These are phyloP conservation scores for Halichondria panicea DNA, from an alignment of 37 sponge, comb jelly and placozoan genomes.

Conservation along the genomic window DNA sequence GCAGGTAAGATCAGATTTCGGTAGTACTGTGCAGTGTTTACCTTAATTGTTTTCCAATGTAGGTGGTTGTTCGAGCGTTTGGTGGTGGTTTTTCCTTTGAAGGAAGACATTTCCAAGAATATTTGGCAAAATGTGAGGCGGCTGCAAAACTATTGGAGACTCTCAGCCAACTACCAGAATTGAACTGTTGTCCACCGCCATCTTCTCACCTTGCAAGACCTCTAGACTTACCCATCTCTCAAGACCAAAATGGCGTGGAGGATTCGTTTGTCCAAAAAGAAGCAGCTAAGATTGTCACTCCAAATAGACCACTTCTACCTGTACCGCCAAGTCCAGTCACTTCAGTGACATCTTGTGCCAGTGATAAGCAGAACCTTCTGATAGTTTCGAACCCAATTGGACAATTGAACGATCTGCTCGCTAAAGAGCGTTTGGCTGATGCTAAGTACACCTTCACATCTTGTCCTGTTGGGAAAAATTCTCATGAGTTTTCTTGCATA, in stretches of 20 bases:
- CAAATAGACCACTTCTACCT: too few species aligned
- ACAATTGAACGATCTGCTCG: slow-evolving; percentile 8
- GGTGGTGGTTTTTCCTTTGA: slow-evolving; percentile 1
- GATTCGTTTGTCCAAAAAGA: too few species aligned
- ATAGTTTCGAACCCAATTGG: not conserved
- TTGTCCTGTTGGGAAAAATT: too few species aligned
- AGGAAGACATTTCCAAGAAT: not conserved
- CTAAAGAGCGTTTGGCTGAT: not conserved
- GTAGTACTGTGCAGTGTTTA: not conserved
- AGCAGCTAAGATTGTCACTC: not conserved
- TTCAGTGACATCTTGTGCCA: not conserved
- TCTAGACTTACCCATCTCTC: too few species aligned
- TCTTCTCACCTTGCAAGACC: too few species aligned
- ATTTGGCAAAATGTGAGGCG: not conserved
- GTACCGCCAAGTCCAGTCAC: not conserved
- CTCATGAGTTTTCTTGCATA: not conserved
- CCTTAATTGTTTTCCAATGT: not conserved
- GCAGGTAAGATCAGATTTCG: not conserved
- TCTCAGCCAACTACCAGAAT: not conserved
- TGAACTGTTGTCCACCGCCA: too few species aligned
- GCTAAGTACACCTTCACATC: too few species aligned
- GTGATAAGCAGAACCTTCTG: not conserved
- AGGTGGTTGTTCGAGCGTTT: not conserved
- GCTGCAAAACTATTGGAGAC: slow-evolving; percentile 1
- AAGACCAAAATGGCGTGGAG: too few species aligned